These are phyloP conservation scores for Vulpes vulpes DNA, from an alignment of 2,113 vertebrate species.

Conservation along the genomic window DNA sequence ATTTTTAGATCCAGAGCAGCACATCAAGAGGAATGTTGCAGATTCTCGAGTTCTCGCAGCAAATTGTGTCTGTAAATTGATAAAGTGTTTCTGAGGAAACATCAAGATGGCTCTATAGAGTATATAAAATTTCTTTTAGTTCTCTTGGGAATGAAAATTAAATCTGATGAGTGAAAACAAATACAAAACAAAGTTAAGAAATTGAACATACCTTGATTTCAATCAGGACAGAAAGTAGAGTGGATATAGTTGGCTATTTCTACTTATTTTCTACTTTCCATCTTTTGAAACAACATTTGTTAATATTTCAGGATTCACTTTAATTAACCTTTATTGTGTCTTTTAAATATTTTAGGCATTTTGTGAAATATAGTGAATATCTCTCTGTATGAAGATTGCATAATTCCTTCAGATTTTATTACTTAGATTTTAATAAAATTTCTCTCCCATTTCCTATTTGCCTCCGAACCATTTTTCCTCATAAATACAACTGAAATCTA, in stretches of 20 bases:
- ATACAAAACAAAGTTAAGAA: conserved; percentile 54
- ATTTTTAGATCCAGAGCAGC: conserved; percentile 65
- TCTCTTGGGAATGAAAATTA: conserved; percentile 32
- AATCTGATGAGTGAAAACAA: conserved; percentile 42
- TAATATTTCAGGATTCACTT: conserved; percentile 7
- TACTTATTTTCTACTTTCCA: not conserved
- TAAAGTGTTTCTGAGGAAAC: conserved; percentile 69
- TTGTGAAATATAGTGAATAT: not conserved
- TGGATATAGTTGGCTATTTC: not conserved
- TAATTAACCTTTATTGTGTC: conserved; percentile 4
- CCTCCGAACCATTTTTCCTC: conserved; percentile 16
- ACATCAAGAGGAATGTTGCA: conserved; percentile 71
- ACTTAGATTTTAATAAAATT: conserved; percentile 18
- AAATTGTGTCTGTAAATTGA: conserved; percentile 68
- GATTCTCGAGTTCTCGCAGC: conserved; percentile 66
- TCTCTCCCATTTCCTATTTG: conserved; percentile 32
- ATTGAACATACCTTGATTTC: not conserved
- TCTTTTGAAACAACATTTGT: not conserved
- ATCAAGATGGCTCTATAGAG: conserved; percentile 49
- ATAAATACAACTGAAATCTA: conserved; percentile 40
- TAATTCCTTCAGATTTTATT: not conserved
- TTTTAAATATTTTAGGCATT: conserved; percentile 23
- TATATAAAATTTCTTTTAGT: conserved; percentile 17
- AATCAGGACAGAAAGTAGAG: not conserved
- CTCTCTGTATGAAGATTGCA: not conserved